Conservation (phyloP, 2,113 vertebrate species). For the Aix galericulata region DNA sequence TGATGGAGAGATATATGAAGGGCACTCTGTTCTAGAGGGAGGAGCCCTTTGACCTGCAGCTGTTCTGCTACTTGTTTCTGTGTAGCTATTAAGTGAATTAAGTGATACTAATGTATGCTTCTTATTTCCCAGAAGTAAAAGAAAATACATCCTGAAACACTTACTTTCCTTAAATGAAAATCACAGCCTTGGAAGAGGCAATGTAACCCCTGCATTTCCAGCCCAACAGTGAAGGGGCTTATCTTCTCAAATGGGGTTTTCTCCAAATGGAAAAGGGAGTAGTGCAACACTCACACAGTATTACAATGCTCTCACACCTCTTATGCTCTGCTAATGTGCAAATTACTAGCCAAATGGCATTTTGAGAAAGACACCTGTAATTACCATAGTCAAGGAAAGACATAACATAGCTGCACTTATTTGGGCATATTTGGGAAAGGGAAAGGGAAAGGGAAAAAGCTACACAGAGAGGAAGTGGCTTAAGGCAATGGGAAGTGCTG, state of each 20-base stretch:
- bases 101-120: background rate
- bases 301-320: background rate
- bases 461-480: background rate
- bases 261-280: background rate
- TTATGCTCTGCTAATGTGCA: background rate
- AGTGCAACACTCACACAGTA: background rate
- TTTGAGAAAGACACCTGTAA: background rate
- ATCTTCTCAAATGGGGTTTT: background rate
- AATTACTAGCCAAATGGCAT: background rate
- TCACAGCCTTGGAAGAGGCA: background rate
- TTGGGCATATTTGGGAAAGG: too few relatives aligned
- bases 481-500: background rate
- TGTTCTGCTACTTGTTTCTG: background rate
- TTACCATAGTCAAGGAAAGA: background rate
- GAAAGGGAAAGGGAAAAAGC: too few relatives aligned
- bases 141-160: background rate
- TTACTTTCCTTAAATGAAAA: background rate
- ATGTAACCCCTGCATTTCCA: background rate
- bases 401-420: too few relatives aligned
- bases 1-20: background rate
- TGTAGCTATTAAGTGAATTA: background rate
- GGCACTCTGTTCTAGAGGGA: background rate
- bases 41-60: background rate
- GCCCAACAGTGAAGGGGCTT: background rate
- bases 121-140: background rate